A percentile compares a stretch with the other conserved stretches of the same genome.
phyloP scores from a whole-genome alignment of 2,113 vertebrate species.

The Forbesichthys agassizii region DNA sequence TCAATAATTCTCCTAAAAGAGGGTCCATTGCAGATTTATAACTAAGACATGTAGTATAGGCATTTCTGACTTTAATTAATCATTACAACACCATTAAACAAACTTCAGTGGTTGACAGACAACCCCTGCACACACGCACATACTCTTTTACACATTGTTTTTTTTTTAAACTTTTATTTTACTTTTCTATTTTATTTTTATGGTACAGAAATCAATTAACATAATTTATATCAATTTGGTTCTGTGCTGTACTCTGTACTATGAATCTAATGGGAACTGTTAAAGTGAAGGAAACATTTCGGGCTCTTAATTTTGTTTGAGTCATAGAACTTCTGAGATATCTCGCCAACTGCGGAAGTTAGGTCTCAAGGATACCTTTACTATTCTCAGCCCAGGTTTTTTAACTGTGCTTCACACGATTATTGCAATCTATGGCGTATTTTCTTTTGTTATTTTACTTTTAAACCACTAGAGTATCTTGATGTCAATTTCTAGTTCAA shows the following conservation, averaged over 20 bases:
- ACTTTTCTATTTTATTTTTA: slow-evolving; percentile 2
- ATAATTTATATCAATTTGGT: too few species aligned
- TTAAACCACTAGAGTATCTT: slow-evolving; percentile 7
- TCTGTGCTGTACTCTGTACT: neutral
- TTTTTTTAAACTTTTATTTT: neutral
- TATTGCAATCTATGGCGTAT: neutral
- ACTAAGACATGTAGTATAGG: slow-evolving; percentile 37
- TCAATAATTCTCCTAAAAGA: slow-evolving; percentile 30
- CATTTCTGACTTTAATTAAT: slow-evolving; percentile 38
- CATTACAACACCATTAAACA: neutral
- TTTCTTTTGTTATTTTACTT: neutral
- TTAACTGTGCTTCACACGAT: neutral
- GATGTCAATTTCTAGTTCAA: slow-evolving; percentile 9
- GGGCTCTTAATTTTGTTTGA: neutral
- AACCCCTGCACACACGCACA: slow-evolving; percentile 9
- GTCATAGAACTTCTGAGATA: neutral
- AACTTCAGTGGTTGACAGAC: slow-evolving; percentile 23
- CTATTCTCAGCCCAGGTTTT: neutral
- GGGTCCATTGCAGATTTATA: slow-evolving; percentile 39
- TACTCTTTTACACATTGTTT: neutral
- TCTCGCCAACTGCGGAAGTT: neutral
- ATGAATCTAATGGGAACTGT: neutral
- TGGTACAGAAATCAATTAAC: too few species aligned
- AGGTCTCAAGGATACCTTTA: neutral
- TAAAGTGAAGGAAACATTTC: neutral